Evolutionary conservation across 1,140 invertebrate species (phyloP).

Genomic region (Bactericera cockerelli): DNA sequence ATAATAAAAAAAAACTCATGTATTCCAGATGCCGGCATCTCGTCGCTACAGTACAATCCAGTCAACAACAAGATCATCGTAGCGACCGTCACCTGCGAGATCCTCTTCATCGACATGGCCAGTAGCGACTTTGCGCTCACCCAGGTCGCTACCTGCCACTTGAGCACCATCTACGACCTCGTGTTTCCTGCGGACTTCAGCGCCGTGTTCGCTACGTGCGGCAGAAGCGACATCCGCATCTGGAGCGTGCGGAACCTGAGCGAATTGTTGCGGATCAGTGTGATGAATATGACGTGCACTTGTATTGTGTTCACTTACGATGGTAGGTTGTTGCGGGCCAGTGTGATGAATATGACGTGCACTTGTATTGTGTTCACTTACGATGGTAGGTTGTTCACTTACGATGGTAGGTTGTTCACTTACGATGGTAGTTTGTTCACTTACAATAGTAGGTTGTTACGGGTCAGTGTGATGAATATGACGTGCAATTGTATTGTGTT

Average conservation of each 20-base stretch:
- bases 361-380: slow-evolving; percentile 54
- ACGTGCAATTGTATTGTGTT: too few species aligned
- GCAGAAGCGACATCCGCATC: slow-evolving; percentile 65
- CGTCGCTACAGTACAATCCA: slow-evolving; percentile 33
- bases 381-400: slow-evolving; percentile 60
- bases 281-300: slow-evolving; percentile 73
- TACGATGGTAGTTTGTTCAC: too few species aligned
- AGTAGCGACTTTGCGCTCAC: slow-evolving; percentile 42
- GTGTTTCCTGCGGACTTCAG: slow-evolving; percentile 65
- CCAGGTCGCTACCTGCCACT: slow-evolving; percentile 66
- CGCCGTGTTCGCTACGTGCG: slow-evolving; percentile 70
- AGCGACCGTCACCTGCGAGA: slow-evolving; percentile 62
- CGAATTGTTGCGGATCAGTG: slow-evolving; percentile 64
- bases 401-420: too few species aligned
- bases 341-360: slow-evolving; percentile 71
- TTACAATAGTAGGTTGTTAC: too few species aligned
- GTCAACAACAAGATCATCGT: slow-evolving; percentile 41
- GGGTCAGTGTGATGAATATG: too few species aligned
- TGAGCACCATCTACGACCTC: slow-evolving; percentile 58
- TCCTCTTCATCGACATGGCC: slow-evolving; percentile 56
- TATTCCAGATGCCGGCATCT: not conserved
- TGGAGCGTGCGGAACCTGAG: slow-evolving; percentile 59
- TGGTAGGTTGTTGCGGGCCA: slow-evolving; percentile 61
- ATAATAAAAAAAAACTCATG: too few species aligned
- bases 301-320: slow-evolving; percentile 56